A percentile compares a stretch with the other conserved stretches of the same genome.
phyloP scores from a whole-genome alignment of 1,140 invertebrate genomes.

The Eulimnadia texana region DNA sequence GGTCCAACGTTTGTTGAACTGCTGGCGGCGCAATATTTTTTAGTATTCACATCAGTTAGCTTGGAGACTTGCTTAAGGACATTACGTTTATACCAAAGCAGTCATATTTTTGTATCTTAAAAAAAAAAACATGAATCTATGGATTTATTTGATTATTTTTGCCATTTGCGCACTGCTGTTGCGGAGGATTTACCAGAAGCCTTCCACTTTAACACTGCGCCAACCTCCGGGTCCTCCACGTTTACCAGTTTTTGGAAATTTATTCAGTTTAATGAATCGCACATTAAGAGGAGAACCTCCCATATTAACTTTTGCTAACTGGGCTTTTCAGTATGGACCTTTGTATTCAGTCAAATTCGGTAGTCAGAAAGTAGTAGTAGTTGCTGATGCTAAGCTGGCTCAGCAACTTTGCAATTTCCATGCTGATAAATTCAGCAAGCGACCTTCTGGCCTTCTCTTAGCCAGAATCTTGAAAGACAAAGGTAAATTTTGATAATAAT shows the following conservation, averaged over 20 bases:
- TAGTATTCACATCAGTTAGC: too few species aligned
- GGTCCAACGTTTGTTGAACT: too few species aligned
- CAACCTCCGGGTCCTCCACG: neutral
- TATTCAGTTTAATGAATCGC: neutral
- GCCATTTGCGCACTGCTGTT: neutral
- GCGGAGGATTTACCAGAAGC: neutral
- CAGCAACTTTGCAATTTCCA: neutral
- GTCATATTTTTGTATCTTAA: too few species aligned
- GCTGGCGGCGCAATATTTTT: too few species aligned
- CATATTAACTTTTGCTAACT: neutral
- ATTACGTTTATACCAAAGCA: too few species aligned
- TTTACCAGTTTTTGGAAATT: neutral
- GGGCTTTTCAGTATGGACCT: conserved; percentile 6
- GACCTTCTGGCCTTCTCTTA: neutral
- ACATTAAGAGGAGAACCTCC: neutral
- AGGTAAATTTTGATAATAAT: neutral
- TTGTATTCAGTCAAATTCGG: neutral
- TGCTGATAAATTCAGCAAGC: neutral
- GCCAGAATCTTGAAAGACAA: conserved; percentile 1
- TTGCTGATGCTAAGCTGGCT: neutral
- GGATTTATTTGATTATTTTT: too few species aligned
- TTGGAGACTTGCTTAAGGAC: too few species aligned
- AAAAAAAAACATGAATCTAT: too few species aligned
- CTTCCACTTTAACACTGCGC: neutral
- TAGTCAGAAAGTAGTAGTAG: neutral